Conservation (phyloP, 2,888 invertebrate species). For the Tanytarsus gracilentus region DNA sequence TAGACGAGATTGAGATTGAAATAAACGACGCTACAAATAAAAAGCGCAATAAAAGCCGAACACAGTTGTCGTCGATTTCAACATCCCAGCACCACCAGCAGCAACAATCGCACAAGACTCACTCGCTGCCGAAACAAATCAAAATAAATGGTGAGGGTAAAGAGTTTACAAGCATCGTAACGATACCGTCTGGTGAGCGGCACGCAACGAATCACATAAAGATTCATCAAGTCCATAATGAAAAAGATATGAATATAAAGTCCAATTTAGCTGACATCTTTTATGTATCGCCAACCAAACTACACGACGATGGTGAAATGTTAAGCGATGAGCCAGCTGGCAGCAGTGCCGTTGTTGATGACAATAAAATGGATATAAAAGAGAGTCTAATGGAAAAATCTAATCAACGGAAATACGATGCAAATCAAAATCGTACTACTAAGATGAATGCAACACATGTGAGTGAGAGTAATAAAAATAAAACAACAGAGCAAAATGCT, state of each 20-base stretch:
- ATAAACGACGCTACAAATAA: constrained; percentile 6
- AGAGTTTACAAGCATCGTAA: constrained; percentile 5
- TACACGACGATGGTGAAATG: constrained; percentile 14
- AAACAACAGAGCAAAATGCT: too few species aligned
- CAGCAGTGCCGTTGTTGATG: not conserved
- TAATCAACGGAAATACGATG: constrained; percentile 10
- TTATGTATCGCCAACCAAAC: constrained; percentile 1
- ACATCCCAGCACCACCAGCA: not conserved
- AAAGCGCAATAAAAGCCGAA: constrained; percentile 20
- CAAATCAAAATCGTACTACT: not conserved
- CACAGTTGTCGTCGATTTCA: constrained; percentile 1
- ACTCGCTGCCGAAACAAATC: constrained; percentile 19
- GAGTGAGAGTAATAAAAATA: constrained; percentile 7
- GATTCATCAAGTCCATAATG: constrained; percentile 20
- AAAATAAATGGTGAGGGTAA: constrained; percentile 25
- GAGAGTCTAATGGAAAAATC: constrained; percentile 18
- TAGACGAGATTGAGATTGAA: constrained; percentile 19
- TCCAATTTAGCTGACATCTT: constrained; percentile 23
- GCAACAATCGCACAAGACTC: not conserved
- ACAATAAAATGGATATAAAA: constrained; percentile 5
- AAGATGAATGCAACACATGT: not conserved
- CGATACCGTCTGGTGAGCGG: not conserved
- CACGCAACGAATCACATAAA: constrained; percentile 18
- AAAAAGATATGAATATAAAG: constrained; percentile 19
- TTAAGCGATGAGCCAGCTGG: constrained; percentile 22